These are phyloP conservation scores for Octodonta nipae DNA, from an alignment of 2,888 invertebrate genomes.

Conservation along the genomic window DNA sequence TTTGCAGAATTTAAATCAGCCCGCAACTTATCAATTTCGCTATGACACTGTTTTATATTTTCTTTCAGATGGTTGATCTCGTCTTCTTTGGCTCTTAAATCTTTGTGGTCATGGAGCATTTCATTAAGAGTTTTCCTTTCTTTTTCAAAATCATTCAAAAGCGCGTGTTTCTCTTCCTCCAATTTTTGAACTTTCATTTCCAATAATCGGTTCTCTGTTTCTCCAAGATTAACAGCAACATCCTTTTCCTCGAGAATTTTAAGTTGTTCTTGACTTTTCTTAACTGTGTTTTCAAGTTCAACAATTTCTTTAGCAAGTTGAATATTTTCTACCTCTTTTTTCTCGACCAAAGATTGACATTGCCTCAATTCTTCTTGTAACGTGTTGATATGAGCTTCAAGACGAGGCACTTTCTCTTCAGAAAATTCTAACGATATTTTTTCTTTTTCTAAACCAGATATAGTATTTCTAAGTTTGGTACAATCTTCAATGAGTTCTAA, in stretches of 20 bases:
- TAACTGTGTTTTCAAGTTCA: conserved; percentile 11
- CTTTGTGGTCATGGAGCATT: conserved; percentile 11
- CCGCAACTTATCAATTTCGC: conserved; percentile 7
- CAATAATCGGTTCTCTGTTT: conserved; percentile 13
- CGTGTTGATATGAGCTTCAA: conserved; percentile 19
- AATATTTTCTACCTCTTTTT: conserved; percentile 18
- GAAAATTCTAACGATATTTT: conserved; percentile 11
- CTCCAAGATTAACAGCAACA: conserved; percentile 11
- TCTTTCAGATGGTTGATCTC: conserved; percentile 12
- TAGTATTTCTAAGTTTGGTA: conserved; percentile 14
- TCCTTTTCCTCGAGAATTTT: conserved; percentile 12
- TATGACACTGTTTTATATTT: conserved; percentile 6
- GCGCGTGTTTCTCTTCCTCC: conserved; percentile 14
- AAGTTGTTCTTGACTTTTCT: conserved; percentile 4
- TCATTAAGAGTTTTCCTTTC: conserved; percentile 17
- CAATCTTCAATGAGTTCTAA: conserved; percentile 28
- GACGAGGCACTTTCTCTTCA: conserved; percentile 14
- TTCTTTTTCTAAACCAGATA: conserved; percentile 18
- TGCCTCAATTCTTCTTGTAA: conserved; percentile 17
- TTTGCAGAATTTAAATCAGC: conserved; percentile 10
- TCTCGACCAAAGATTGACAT: conserved; percentile 13
- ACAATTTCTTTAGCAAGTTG: conserved; percentile 10
- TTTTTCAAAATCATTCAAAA: conserved; percentile 14
- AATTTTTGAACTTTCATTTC: conserved; percentile 16
- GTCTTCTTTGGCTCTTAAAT: conserved; percentile 14